Evolutionary conservation across 2,797 vertebrate species (phyloP), one percentile per base, ranked within the genome.

Genomic region (Caiman crocodilus): DNA sequence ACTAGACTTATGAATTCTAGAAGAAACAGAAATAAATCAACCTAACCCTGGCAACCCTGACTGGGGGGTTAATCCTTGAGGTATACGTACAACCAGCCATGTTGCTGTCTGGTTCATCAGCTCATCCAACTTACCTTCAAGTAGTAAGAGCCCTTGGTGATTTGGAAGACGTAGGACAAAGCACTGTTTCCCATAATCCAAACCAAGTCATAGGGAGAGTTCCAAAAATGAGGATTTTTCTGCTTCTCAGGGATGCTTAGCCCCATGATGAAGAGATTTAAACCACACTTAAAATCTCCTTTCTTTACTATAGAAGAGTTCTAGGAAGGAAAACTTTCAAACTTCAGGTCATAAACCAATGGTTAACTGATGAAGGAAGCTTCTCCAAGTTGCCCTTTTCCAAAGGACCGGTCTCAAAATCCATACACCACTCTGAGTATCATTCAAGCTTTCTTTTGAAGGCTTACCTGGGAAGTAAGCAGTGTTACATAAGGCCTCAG

Each of bases 331-430:
- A 30, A 74, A 82, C 18, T 5, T 57, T 83, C 21, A 25, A 80
- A 11, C 20, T 30, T 86, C 18, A 30, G 90, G 58, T 50, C 1
- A 0, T 61, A 88, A 89, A 87, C 85, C 21, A 80, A 71, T 84
- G 89, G 93, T 87, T 79, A 26, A 74, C 32, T 7, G 3, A 25
- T 84, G 23, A 56, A 95, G 13, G 60, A 95, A 87, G 90, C 65
- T 84, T 94, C 75, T 92, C 26, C 92, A 82, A 60, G 95, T 83
- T 87, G 92, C 94, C 94, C 92, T 94, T 96, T 96, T 94, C 74
- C 42, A 50, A 50, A 50, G 10, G 42, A 50, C 42, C 42, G 11
- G 10, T 10, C 42, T 50, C 42, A 50, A 50, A 50, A 50, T 50
- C 42, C 42, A 50, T 9, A 50, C 42, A 50, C 10, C 42, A 10